A percentile compares a stretch with the other conserved stretches of the same genome.
Conservation (phyloP, 1,140 invertebrate species). For the Rhagoletis pomonella region DNA sequence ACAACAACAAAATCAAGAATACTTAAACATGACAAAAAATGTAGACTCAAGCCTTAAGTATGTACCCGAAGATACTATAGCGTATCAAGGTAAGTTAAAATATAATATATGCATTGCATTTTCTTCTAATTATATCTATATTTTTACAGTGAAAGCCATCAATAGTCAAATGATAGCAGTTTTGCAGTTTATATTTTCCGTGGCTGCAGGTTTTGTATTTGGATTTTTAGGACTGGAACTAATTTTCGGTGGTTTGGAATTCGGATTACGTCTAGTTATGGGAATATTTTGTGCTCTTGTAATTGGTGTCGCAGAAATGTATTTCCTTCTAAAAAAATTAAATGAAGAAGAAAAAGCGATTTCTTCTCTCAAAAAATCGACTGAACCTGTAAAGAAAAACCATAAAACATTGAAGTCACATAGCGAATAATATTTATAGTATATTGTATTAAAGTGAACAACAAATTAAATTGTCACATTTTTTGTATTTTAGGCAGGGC, state of each 20-base stretch:
- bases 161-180: constrained; percentile 89
- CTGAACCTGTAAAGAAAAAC: constrained; percentile 57
- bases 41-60: constrained; percentile 74
- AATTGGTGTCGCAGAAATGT: constrained; percentile 75
- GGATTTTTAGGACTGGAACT: constrained; percentile 88
- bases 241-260: constrained; percentile 84
- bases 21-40: constrained; percentile 87
- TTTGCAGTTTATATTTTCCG: constrained; percentile 86
- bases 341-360: constrained; percentile 78
- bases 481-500: no score
- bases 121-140: constrained; percentile 11
- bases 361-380: constrained; percentile 58
- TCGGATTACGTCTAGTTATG: constrained; percentile 79
- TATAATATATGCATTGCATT: not conserved
- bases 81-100: constrained; percentile 82
- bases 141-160: constrained; percentile 84
- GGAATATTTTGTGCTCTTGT: no score
- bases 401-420: constrained; percentile 60
- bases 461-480: no score
- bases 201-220: constrained; percentile 88
- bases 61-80: constrained; percentile 85
- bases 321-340: constrained; percentile 88
- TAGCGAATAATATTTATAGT: constrained; percentile 60
- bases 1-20: constrained; percentile 84
- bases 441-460: no score